Percentiles rank a stretch among this genome's conserved stretches.
These are phyloP conservation scores for Linnaemya tessellans DNA, from an alignment of 2,888 invertebrate species.

Conservation along the genomic window DNA sequence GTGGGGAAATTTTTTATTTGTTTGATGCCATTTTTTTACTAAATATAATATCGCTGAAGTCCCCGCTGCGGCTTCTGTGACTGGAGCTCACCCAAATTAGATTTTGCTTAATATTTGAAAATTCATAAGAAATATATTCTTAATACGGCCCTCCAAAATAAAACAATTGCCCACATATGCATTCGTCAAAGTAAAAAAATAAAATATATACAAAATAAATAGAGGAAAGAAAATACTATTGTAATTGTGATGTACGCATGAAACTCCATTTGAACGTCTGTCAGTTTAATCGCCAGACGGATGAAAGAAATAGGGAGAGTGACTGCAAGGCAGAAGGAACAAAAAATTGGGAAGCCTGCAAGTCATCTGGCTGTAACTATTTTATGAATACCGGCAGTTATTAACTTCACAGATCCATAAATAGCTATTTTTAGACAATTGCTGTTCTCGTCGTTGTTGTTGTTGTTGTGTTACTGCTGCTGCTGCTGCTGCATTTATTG, in stretches of 20 bases:
- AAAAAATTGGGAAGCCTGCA: slow-evolving; percentile 46
- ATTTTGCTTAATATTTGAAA: too few species aligned
- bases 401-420: slow-evolving; percentile 43
- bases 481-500: slow-evolving; percentile 21
- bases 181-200: not conserved
- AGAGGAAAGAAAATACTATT: slow-evolving; percentile 3
- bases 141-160: not conserved
- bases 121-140: too few species aligned
- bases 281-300: slow-evolving; percentile 59
- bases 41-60: too few species aligned
- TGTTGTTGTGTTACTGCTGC: not conserved
- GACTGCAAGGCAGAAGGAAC: not conserved
- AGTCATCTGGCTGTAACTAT: slow-evolving; percentile 66
- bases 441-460: slow-evolving; percentile 22
- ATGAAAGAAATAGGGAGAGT: slow-evolving; percentile 42
- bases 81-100: too few species aligned
- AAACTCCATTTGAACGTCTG: slow-evolving; percentile 59
- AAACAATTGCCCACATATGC: not conserved
- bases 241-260: slow-evolving; percentile 55
- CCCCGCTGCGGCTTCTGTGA: too few species aligned
- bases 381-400: slow-evolving; percentile 70
- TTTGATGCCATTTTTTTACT: too few species aligned
- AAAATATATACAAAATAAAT: not conserved
- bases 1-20: too few species aligned
- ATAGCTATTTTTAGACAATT: slow-evolving; percentile 65